These are phyloP conservation scores for Zaprionus camerounensis DNA, from an alignment of 1,140 invertebrate species.

Conservation along the genomic window DNA sequence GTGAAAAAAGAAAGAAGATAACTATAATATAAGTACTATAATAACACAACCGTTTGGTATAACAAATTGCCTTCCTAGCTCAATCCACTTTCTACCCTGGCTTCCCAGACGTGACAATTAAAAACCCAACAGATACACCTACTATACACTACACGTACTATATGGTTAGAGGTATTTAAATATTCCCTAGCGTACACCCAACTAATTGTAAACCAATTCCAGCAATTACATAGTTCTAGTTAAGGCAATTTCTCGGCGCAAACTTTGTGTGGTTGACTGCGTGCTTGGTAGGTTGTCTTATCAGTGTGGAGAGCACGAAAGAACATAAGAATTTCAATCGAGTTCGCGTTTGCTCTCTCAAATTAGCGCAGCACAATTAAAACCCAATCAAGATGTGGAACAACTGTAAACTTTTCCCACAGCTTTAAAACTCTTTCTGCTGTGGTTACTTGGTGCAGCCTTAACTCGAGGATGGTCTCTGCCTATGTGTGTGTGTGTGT, in stretches of 20 bases:
- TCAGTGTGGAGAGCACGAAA: neutral
- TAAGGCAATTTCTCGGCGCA: constrained; percentile 15
- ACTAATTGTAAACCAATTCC: constrained; percentile 48
- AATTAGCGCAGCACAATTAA: constrained; percentile 70
- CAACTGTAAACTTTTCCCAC: constrained; percentile 72
- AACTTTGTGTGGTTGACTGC: neutral
- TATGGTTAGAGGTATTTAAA: constrained; percentile 7
- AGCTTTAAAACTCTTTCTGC: constrained; percentile 56
- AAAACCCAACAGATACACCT: neutral
- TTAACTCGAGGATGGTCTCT: constrained; percentile 4
- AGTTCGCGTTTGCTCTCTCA: constrained; percentile 46
- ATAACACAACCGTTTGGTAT: neutral
- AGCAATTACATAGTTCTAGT: constrained; percentile 41
- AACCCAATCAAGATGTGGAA: constrained; percentile 67
- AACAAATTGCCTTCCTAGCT: too few relatives aligned
- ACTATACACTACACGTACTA: neutral
- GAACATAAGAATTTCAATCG: constrained; percentile 50
- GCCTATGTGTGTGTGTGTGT: constrained; percentile 2
- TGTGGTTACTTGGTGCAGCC: constrained; percentile 45
- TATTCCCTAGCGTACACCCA: neutral
- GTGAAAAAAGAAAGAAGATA: neutral
- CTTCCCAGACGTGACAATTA: neutral
- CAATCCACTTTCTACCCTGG: neutral
- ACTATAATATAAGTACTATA: neutral
- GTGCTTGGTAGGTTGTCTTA: constrained; percentile 11